Percentiles rank a stretch among this genome's conserved stretches.
These are phyloP conservation scores for Macrobrachium rosenbergii DNA, from an alignment of 1,140 invertebrate genomes.

Conservation along the genomic window DNA sequence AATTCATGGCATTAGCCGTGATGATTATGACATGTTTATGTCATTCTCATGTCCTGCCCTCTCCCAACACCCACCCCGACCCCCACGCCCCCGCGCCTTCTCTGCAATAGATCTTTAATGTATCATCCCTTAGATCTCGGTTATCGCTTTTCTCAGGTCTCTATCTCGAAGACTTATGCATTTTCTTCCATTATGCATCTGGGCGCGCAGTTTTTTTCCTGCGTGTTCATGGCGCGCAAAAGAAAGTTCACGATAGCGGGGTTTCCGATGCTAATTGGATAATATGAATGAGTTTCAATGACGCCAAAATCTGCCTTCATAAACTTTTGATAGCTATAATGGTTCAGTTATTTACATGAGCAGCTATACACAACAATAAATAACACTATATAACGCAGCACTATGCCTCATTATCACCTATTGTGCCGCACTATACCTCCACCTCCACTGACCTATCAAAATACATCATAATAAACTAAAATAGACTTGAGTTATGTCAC, in stretches of 20 bases:
- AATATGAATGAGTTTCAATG: slow-evolving; percentile 56
- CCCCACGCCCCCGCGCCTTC: no score
- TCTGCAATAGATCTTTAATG: no score
- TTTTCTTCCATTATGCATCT: neutral
- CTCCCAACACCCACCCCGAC: no score
- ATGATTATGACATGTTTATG: no score
- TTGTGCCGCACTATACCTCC: slow-evolving; percentile 27
- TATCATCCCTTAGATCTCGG: no score
- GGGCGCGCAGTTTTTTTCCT: neutral
- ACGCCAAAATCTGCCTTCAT: slow-evolving; percentile 51
- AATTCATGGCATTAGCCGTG: no score
- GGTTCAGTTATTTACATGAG: slow-evolving; percentile 41
- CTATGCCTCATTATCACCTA: slow-evolving; percentile 56
- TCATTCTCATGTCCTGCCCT: no score
- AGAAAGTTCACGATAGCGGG: slow-evolving; percentile 6
- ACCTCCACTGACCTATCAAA: slow-evolving; percentile 32
- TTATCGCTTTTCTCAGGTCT: no score
- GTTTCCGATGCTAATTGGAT: slow-evolving; percentile 48
- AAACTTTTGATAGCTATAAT: slow-evolving; percentile 47
- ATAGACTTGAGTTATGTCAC: slow-evolving; percentile 37
- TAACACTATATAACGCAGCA: slow-evolving; percentile 44
- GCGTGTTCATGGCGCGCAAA: neutral
- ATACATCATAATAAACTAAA: slow-evolving; percentile 55
- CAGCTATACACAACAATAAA: slow-evolving; percentile 1
- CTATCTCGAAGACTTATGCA: neutral